These are phyloP conservation scores for Antheraea assamensis DNA, from an alignment of 2,888 invertebrate genomes.

Conservation along the genomic window DNA sequence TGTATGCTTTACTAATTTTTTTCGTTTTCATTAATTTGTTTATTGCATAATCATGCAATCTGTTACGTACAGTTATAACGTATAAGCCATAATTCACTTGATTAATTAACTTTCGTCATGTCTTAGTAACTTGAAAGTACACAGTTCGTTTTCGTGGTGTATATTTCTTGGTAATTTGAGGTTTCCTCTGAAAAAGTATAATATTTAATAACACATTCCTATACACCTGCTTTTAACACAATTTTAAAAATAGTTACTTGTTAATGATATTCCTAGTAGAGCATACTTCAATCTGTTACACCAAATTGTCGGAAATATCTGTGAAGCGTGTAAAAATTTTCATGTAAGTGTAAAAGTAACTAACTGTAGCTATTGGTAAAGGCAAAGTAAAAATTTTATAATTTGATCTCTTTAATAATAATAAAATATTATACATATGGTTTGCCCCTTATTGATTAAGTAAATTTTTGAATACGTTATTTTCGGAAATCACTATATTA, in stretches of 20 bases:
- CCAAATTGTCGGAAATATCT: constrained; percentile 21
- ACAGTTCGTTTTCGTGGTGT: too few species aligned
- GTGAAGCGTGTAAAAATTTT: constrained; percentile 25
- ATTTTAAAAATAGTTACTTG: neutral
- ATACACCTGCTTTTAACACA: neutral
- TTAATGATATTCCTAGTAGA: constrained; percentile 13
- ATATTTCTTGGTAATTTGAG: too few species aligned
- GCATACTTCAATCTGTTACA: neutral
- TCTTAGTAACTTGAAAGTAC: too few species aligned
- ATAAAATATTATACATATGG: neutral
- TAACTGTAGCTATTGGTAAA: neutral
- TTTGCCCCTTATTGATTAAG: neutral
- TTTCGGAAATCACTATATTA: neutral
- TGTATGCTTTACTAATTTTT: constrained; percentile 28
- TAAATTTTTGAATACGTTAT: neutral
- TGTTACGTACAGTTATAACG: neutral
- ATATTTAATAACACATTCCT: neutral
- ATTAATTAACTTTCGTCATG: too few species aligned
- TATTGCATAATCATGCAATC: neutral
- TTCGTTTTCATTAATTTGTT: constrained; percentile 10
- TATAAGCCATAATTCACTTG: too few species aligned
- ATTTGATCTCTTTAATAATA: neutral
- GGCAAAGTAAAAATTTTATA: neutral
- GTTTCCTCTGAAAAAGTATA: too few species aligned
- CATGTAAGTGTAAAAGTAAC: constrained; percentile 18